phyloP scores from a whole-genome alignment of 2,888 invertebrate genomes.

The Epistrophella euchroma region DNA sequence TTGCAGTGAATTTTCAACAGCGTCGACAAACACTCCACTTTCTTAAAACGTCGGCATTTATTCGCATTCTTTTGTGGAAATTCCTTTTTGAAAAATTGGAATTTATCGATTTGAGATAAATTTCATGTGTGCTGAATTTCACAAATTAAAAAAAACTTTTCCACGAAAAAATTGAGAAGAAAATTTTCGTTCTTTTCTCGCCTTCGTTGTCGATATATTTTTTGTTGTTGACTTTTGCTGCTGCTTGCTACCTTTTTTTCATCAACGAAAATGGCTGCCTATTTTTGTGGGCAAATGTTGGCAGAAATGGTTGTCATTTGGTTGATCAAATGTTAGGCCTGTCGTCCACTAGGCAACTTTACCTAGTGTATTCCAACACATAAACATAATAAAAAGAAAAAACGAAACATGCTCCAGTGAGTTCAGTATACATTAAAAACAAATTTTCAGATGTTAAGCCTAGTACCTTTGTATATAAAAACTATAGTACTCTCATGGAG shows the following conservation, averaged over 20 bases:
- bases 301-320: constrained; percentile 19
- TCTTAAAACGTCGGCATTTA: constrained; percentile 73
- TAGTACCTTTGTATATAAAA: too few species aligned
- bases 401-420: too few species aligned
- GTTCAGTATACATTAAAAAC: too few species aligned
- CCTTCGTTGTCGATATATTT: constrained; percentile 65
- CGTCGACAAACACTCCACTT: constrained; percentile 74
- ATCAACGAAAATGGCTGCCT: constrained; percentile 46
- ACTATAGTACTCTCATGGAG: too few species aligned
- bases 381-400: too few species aligned
- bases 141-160: constrained; percentile 44
- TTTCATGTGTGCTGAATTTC: constrained; percentile 34
- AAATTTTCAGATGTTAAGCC: too few species aligned
- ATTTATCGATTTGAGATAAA: constrained; percentile 31
- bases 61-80: constrained; percentile 66
- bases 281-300: constrained; percentile 7
- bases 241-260: constrained; percentile 37
- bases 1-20: constrained; percentile 82
- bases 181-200: constrained; percentile 44
- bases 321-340: too few species aligned
- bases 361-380: too few species aligned
- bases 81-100: constrained; percentile 36
- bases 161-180: constrained; percentile 55
- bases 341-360: too few species aligned
- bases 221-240: constrained; percentile 61